Percentiles rank a stretch among this genome's conserved stretches.
phyloP scores from a whole-genome alignment of 2,113 vertebrate genomes.

The Pollimyrus isidori region DNA sequence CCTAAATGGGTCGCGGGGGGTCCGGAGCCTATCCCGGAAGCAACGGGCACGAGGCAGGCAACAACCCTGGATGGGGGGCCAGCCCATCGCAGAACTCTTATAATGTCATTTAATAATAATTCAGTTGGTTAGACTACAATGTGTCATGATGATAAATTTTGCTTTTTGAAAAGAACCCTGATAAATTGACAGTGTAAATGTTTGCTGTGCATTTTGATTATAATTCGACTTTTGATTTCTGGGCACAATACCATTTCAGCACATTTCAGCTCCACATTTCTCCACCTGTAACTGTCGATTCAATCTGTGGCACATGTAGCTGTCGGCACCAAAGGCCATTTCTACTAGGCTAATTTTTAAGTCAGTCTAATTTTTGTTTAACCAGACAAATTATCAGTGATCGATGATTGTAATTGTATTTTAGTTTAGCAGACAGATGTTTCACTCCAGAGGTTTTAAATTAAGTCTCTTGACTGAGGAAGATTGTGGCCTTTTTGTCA shows the following conservation, averaged over 20 bases:
- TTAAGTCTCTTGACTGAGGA: background rate
- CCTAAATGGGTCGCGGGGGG: too few species aligned
- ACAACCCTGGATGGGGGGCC: too few species aligned
- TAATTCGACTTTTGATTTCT: background rate
- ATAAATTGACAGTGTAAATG: background rate
- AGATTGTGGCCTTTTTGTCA: background rate
- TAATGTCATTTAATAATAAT: background rate
- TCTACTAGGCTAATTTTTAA: constrained; percentile 13
- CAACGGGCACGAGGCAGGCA: too few species aligned
- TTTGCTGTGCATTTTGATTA: background rate
- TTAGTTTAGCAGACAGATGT: constrained; percentile 1
- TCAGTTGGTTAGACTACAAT: background rate
- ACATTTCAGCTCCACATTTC: background rate
- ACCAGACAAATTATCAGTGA: background rate
- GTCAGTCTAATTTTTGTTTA: constrained; percentile 12
- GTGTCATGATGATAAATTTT: background rate
- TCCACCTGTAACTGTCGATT: background rate
- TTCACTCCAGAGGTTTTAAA: background rate
- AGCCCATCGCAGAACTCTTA: too few species aligned
- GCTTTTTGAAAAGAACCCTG: background rate
- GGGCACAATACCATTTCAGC: background rate
- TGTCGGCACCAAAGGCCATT: constrained; percentile 26
- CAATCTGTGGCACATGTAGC: constrained; percentile 28
- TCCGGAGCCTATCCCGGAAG: too few species aligned
- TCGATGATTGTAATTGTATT: constrained; percentile 22